These are phyloP conservation scores for Ooceraea biroi DNA, from an alignment of 1,140 invertebrate species.

Conservation along the genomic window DNA sequence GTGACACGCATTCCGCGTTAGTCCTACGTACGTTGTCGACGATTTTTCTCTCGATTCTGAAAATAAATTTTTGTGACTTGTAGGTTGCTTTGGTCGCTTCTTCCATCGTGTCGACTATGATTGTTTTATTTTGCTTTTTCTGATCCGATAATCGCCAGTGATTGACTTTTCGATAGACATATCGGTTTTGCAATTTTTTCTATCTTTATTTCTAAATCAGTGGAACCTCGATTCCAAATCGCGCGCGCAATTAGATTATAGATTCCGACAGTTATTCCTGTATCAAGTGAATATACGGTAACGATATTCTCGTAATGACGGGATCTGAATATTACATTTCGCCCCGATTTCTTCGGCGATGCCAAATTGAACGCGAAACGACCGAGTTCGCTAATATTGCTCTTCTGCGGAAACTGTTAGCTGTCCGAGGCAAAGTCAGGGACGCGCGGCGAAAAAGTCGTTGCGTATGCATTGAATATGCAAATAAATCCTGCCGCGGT, in stretches of 20 bases:
- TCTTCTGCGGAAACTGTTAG: constrained; percentile 43
- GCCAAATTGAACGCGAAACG: constrained; percentile 3
- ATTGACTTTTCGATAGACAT: too few species aligned
- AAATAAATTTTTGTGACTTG: background rate
- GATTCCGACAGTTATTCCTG: constrained; percentile 6
- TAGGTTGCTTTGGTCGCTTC: background rate
- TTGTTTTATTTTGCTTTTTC: background rate
- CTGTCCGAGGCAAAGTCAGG: constrained; percentile 15
- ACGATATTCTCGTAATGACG: background rate
- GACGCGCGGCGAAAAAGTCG: constrained; percentile 35
- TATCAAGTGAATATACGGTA: constrained; percentile 9
- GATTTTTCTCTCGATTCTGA: background rate
- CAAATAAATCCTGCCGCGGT: constrained; percentile 42
- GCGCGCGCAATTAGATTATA: background rate
- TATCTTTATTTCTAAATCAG: too few species aligned
- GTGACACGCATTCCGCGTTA: background rate
- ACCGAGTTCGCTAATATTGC: background rate
- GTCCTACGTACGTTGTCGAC: background rate
- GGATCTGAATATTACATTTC: constrained; percentile 24
- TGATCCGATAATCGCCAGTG: too few species aligned
- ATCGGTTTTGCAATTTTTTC: too few species aligned
- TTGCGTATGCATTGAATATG: constrained; percentile 55
- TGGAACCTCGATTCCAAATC: too few species aligned
- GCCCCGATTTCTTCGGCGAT: background rate
- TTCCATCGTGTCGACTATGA: background rate